Base-by-base conservation (phyloP, 2,797 vertebrate species). In the Syngnathus acus region DNA sequence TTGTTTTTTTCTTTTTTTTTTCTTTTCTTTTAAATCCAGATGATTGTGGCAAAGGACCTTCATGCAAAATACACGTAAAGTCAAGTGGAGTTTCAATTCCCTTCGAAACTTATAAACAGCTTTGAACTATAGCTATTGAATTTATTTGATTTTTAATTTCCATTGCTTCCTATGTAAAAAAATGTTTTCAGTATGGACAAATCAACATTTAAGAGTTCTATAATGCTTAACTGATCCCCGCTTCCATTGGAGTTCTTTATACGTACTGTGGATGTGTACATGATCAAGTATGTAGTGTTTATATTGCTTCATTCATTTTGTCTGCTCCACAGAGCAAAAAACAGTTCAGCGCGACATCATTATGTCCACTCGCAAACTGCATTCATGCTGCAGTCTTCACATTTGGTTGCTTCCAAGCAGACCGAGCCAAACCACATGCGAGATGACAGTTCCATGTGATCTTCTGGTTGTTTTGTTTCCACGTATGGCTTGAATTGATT, bases 401-500 rank as follows among this genome's bases (percentile, higher is more conserved):
- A 60, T 77, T 61, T 9, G 57, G 76, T 72, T 75, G 21, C 42
- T 59, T 51, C 14, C 51, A 70, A 57, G 68, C 43, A 68, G 64
- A 67, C 19, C 9, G 5, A 23, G 21, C 23, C 14, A 55, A 54
- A 26, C 11, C 53, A 74, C 40, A 66, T 38, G 58, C 10, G 62
- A 73, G 71, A 37, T 80, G 70, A 80, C 68, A 62, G 65, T 77
- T 79, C 66, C 38, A 60, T 68, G 67, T 76, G 68, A 74, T 75
- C 19, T 43, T 2, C 19, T 14, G 45, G 48, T 77, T 65, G 60
- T 72, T 77, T 70, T 68, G 43, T 51, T 74, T 79, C 74, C 66
- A 65, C 50, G 38, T 78, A 76, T 69, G 72, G 39, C 70, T 79
- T 75, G 60, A 73, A 70, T 68, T 79, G 68, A 84, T 77, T 66